Conservation (phyloP, 2,888 invertebrate genomes). For the Brachypterus glaber region DNA sequence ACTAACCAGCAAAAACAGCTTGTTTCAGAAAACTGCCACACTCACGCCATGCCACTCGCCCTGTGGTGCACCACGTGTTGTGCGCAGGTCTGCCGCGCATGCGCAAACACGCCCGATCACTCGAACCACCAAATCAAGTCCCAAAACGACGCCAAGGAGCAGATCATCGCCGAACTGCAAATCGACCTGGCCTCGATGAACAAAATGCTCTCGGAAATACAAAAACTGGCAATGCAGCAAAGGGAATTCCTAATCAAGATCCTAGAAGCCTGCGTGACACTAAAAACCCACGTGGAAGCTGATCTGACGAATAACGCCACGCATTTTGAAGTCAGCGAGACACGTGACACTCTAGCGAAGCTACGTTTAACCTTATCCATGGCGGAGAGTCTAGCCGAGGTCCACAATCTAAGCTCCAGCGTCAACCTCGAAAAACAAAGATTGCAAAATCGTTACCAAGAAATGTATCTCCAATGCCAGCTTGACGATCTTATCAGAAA, state of each 20-base stretch:
- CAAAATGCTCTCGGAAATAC: conserved; percentile 59
- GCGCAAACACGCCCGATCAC: conserved; percentile 56
- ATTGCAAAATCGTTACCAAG: conserved; percentile 57
- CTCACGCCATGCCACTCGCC: conserved; percentile 62
- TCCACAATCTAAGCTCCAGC: conserved; percentile 51
- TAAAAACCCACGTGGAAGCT: conserved; percentile 66
- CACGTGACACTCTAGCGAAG: conserved; percentile 53
- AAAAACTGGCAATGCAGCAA: conserved; percentile 60
- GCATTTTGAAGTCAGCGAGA: conserved; percentile 56
- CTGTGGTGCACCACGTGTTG: conserved; percentile 63
- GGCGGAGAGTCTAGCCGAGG: conserved; percentile 50
- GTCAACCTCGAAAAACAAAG: conserved; percentile 57
- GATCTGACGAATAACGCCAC: conserved; percentile 60
- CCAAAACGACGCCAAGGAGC: conserved; percentile 40
- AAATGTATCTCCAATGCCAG: conserved; percentile 62
- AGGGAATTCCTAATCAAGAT: conserved; percentile 63
- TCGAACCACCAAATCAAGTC: conserved; percentile 59
- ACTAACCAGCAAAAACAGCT: too few species aligned
- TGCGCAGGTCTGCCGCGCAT: conserved; percentile 55
- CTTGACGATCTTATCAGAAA: conserved; percentile 60
- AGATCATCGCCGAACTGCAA: conserved; percentile 55
- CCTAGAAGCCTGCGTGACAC: conserved; percentile 61
- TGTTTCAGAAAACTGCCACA: conserved; percentile 55
- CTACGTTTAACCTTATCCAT: conserved; percentile 51
- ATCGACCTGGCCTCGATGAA: conserved; percentile 58